A percentile compares a stretch with the other conserved stretches of the same genome.
These are phyloP conservation scores for Pelodytes ibericus DNA, from an alignment of 2,797 vertebrate genomes.

Conservation along the genomic window DNA sequence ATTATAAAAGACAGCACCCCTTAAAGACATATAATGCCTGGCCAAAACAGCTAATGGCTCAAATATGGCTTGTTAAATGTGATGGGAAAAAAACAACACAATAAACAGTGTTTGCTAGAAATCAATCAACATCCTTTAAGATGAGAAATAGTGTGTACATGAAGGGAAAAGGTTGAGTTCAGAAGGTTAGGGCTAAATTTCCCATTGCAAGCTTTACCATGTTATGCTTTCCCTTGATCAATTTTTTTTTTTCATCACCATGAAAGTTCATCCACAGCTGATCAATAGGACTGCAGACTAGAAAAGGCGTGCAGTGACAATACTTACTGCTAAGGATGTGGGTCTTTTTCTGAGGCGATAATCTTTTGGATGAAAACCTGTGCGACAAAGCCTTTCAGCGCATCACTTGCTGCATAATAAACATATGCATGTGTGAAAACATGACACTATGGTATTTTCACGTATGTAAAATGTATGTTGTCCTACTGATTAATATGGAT, in stretches of 20 bases:
- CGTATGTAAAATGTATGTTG: background rate
- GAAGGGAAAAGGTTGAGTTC: background rate
- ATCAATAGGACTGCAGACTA: background rate
- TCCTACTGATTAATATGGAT: too few species aligned
- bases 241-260: background rate
- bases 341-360: background rate
- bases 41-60: background rate
- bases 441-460: background rate
- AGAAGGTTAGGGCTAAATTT: background rate
- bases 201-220: background rate
- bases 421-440: background rate
- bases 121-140: slow-evolving; percentile 13
- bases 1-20: slow-evolving; percentile 11
- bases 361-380: background rate
- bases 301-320: background rate
- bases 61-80: slow-evolving; percentile 1
- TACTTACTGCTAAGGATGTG: background rate
- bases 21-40: background rate
- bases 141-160: background rate
- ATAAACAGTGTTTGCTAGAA: background rate
- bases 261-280: background rate
- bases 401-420: background rate
- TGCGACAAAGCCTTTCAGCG: too few species aligned
- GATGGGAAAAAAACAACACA: background rate
- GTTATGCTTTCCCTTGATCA: background rate